phyloP scores from a whole-genome alignment of 2,888 invertebrate species.

The Apotomis capreana region DNA sequence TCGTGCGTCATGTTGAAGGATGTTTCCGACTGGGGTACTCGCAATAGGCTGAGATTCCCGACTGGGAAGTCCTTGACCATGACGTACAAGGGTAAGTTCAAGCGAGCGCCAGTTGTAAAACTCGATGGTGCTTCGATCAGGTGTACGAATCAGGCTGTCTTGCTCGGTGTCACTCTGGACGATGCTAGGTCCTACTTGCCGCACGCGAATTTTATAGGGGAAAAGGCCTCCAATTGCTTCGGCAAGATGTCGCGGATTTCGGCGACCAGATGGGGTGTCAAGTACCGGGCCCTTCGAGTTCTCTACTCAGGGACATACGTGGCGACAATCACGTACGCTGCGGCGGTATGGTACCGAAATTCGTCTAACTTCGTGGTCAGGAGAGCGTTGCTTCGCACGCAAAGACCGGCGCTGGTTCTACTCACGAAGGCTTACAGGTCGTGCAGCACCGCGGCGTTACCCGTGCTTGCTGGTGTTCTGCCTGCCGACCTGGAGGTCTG shows the following conservation, averaged over 20 bases:
- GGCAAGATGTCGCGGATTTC: too few relatives aligned
- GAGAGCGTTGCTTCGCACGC: constrained; percentile 44
- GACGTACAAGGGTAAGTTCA: constrained; percentile 41
- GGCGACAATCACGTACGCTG: constrained; percentile 47
- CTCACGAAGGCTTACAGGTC: constrained; percentile 51
- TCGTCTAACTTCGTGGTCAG: constrained; percentile 36
- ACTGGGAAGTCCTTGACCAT: constrained; percentile 44
- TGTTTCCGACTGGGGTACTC: constrained; percentile 40
- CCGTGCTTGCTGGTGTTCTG: constrained; percentile 49
- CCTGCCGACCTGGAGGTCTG: constrained; percentile 45
- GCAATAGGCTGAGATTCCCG: constrained; percentile 47
- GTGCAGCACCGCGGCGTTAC: constrained; percentile 47
- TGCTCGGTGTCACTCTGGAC: constrained; percentile 46
- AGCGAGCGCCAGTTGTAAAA: not conserved
- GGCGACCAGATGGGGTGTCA: too few relatives aligned
- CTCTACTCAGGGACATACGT: too few relatives aligned
- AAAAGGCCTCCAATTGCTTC: constrained; percentile 44
- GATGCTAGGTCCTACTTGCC: constrained; percentile 25
- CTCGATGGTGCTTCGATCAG: not conserved
- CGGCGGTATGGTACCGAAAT: constrained; percentile 42
- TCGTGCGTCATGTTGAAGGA: constrained; percentile 24
- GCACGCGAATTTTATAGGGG: constrained; percentile 44
- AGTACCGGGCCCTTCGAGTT: too few relatives aligned
- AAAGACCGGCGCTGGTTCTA: constrained; percentile 43
- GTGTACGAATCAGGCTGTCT: not conserved